Conservation (phyloP, 2,797 vertebrate genomes). For the Erethizon dorsatum region DNA sequence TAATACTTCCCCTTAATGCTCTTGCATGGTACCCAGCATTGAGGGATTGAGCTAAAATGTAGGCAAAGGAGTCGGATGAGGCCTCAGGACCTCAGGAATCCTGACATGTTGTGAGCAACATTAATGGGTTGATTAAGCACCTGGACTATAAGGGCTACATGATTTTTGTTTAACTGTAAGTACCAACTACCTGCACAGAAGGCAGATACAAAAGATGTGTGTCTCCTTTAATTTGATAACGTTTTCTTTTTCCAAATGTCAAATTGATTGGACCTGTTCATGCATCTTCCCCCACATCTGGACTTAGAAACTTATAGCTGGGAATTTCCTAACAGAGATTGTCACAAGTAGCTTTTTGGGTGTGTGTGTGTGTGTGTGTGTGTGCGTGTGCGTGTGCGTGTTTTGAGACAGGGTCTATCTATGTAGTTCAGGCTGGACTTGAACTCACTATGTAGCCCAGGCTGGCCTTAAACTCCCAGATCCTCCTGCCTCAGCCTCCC, state of each 20-base stretch:
- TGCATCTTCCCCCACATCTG: background rate
- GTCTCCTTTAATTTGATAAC: background rate
- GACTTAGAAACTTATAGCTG: background rate
- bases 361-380: background rate
- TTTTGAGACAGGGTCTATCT: background rate
- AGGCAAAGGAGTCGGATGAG: background rate
- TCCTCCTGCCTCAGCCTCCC: background rate
- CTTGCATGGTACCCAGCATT: background rate
- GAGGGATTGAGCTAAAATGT: background rate
- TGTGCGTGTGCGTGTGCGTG: background rate
- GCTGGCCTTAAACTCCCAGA: background rate
- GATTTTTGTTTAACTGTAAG: background rate
- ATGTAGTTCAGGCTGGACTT: background rate
- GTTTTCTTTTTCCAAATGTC: background rate
- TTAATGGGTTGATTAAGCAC: background rate
- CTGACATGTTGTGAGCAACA: background rate
- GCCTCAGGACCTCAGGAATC: background rate
- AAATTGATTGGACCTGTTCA: too few species aligned
- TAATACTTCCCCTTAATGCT: background rate
- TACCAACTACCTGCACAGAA: background rate
- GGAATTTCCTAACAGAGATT: background rate
- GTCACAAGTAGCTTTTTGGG: background rate
- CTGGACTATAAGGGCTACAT: background rate
- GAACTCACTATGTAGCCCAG: background rate
- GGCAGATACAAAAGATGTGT: background rate